phyloP scores from a whole-genome alignment of 2,797 vertebrate genomes.

The Coranthus polyacanthus region DNA sequence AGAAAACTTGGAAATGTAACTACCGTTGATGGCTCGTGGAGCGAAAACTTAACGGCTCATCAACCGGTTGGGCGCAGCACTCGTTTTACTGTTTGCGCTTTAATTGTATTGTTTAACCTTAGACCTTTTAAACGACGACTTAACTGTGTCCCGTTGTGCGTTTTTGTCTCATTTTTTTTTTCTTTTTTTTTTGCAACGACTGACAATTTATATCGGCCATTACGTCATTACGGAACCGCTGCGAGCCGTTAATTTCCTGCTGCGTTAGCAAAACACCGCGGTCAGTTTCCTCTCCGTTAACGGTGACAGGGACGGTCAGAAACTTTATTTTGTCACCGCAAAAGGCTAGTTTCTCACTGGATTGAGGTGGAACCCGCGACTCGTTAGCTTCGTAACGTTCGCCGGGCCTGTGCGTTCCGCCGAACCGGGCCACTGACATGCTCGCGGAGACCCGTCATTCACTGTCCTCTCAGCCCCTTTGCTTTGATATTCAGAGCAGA shows the following conservation, averaged over 20 bases:
- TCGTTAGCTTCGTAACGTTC: not conserved
- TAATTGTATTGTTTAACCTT: not conserved
- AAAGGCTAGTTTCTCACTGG: not conserved
- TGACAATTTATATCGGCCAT: slow-evolving; percentile 48
- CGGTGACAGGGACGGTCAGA: not conserved
- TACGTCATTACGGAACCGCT: slow-evolving; percentile 66
- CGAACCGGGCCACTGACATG: slow-evolving; percentile 16
- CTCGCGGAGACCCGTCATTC: slow-evolving; percentile 1
- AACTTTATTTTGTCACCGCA: too few relatives aligned
- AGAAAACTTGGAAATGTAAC: slow-evolving; percentile 13
- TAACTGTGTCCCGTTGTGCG: not conserved
- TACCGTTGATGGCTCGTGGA: not conserved
- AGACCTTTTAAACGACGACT: too few relatives aligned
- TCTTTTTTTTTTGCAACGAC: slow-evolving; percentile 9
- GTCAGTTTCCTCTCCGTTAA: not conserved
- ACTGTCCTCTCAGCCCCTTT: not conserved
- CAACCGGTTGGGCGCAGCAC: slow-evolving; percentile 22
- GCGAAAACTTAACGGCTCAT: slow-evolving; percentile 3
- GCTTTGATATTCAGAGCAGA: not conserved
- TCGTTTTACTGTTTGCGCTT: not conserved
- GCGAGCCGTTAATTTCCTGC: slow-evolving; percentile 57
- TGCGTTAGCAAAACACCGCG: slow-evolving; percentile 62
- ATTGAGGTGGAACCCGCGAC: not conserved
- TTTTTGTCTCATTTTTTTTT: slow-evolving; percentile 10
- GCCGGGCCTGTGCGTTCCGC: slow-evolving; percentile 6